Evolutionary conservation across 2,797 vertebrate genomes (phyloP).

Genomic region (Sebastes flavidus): DNA sequence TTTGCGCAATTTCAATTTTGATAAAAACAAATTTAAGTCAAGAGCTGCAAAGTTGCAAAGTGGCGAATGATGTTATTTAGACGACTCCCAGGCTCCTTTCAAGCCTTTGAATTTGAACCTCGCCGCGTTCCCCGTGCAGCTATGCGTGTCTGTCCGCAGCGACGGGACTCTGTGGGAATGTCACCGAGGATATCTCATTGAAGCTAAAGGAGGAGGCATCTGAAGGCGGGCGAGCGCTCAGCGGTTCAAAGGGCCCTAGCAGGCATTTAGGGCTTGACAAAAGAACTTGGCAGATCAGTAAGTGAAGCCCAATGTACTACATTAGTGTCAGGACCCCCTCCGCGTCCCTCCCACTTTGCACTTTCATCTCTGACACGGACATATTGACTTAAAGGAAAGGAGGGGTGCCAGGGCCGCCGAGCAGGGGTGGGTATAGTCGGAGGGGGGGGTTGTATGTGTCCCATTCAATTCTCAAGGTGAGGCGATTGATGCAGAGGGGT

Average conservation of each 20-base stretch:
- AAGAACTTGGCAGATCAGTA: slow-evolving; percentile 86
- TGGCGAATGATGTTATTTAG: slow-evolving; percentile 44
- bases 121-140: slow-evolving; percentile 49
- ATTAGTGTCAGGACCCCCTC: slow-evolving; percentile 85
- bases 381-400: slow-evolving; percentile 80
- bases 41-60: slow-evolving; percentile 4
- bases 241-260: slow-evolving; percentile 84
- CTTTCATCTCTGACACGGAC: slow-evolving; percentile 89
- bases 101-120: slow-evolving; percentile 69
- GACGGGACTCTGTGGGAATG: slow-evolving; percentile 77
- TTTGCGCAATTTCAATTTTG: slow-evolving; percentile 15
- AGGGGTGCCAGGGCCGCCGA: slow-evolving; percentile 55
- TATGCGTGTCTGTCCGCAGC: slow-evolving; percentile 67
- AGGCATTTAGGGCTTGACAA: slow-evolving; percentile 84
- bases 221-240: slow-evolving; percentile 72
- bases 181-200: slow-evolving; percentile 74
- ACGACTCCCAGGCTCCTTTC: slow-evolving; percentile 41
- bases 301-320: slow-evolving; percentile 85
- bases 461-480: slow-evolving; percentile 82
- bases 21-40: slow-evolving; percentile 24
- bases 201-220: slow-evolving; percentile 66
- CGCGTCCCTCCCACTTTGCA: slow-evolving; percentile 81
- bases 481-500: slow-evolving; percentile 67
- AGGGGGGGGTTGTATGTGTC: slow-evolving; percentile 53
- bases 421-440: slow-evolving; percentile 46